These are phyloP conservation scores for Liolophura sinensis DNA, from an alignment of 1,140 invertebrate genomes.

Conservation along the genomic window DNA sequence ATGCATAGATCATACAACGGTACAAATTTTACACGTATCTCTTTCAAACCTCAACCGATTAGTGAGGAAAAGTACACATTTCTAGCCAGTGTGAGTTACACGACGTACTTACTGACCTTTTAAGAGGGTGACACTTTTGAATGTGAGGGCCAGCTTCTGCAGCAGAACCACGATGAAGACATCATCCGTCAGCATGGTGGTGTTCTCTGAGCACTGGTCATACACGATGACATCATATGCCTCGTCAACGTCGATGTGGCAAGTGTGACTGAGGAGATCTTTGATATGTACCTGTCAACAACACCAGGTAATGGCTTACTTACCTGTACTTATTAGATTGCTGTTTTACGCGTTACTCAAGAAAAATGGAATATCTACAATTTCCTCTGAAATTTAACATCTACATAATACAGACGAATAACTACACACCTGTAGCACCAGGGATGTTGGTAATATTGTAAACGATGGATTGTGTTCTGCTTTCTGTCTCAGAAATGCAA, in stretches of 20 bases:
- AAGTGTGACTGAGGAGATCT: constrained; percentile 61
- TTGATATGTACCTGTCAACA: constrained; percentile 59
- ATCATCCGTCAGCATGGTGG: constrained; percentile 57
- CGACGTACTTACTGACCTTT: constrained; percentile 57
- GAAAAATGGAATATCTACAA: background rate
- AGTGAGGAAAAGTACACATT: no score
- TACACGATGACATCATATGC: constrained; percentile 63
- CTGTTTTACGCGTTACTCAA: no score
- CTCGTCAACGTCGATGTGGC: constrained; percentile 60
- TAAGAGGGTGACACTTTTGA: constrained; percentile 61
- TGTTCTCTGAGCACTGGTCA: constrained; percentile 61
- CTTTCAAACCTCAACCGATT: no score
- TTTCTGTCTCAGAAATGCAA: no score
- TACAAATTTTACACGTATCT: no score
- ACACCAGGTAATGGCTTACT: background rate
- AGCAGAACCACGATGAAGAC: constrained; percentile 63
- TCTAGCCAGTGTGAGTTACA: background rate
- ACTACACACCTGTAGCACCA: no score
- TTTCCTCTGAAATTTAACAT: no score
- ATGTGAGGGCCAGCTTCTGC: constrained; percentile 59
- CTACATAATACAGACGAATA: background rate
- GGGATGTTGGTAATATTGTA: no score
- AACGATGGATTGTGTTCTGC: no score
- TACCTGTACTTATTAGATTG: no score
- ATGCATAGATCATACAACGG: no score